Base-by-base conservation (phyloP, 2,797 vertebrate species). In the Nannoperca obscura region DNA sequence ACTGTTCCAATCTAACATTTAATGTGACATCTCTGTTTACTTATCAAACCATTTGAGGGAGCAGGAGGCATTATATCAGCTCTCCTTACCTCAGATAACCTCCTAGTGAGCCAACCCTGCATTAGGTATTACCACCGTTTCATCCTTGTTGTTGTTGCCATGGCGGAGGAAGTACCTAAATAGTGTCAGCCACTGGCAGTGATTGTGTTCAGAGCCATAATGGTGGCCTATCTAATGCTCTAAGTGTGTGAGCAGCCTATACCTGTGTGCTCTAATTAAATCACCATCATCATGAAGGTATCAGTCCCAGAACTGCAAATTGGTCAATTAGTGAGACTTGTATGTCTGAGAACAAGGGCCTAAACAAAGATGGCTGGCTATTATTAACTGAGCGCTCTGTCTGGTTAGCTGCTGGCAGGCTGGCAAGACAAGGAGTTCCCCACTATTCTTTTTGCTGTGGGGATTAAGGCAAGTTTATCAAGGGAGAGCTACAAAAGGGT, bases 371-470 rank as follows among this genome's bases (percentile, higher is more conserved):
- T 80, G 81, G 75, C 78, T 36, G 72, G 67, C 87, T 92, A 86
- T 92, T 91, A 87, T 92, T 94, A 93, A 84, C 90, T n/a, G 38
- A 75, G 71, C 4, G 34, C 44, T 36, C 64, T 81, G 85, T 86
- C 80, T 86, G 80, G 76, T 85, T 87, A 67, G 70, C 38, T 32
- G 81, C 71, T 87, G 79, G 80, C 87, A 79, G 66, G 53, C 49
- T 63, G 78, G 71, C 60, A 81, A 82, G 83, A 86, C 83, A 77
- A 83, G 68, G 75, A 83, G 73, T 59, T 86, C 24, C 84, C 76
- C 52, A 32, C 84, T 84, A 81, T 88, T 75, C n/a, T n/a, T 87
- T 78, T 44, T 79, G 61, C 70, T 20, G 30, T 46, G 44, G 70
- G 76, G 83, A 89, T 91, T 90, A 90, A 85, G 79, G 62, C 11